These are phyloP conservation scores for Virgularia gustaviana DNA, from an alignment of 92 coral and sea anemone genomes.

Conservation along the genomic window DNA sequence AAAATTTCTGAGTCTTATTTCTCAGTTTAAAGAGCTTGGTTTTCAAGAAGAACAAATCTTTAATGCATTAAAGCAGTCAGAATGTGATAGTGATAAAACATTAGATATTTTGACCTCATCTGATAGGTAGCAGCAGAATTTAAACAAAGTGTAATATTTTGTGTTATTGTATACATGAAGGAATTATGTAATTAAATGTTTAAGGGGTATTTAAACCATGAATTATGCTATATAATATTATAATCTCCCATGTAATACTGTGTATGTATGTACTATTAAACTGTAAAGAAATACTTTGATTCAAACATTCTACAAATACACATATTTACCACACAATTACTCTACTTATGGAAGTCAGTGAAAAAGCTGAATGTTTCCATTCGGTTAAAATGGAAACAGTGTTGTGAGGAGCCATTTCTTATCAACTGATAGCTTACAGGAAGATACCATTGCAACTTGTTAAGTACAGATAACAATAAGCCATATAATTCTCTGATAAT, in stretches of 20 bases:
- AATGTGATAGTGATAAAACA: slow-evolving; percentile 84
- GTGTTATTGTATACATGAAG: background rate
- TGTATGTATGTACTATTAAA: background rate
- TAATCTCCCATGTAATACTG: background rate
- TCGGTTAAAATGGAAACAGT: too few species aligned
- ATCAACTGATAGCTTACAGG: too few species aligned
- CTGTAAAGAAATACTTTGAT: background rate
- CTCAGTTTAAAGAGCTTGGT: slow-evolving; percentile 80
- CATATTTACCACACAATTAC: too few species aligned
- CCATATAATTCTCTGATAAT: too few species aligned
- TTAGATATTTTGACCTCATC: slow-evolving; percentile 71
- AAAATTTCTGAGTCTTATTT: slow-evolving; percentile 67
- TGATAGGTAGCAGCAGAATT: background rate
- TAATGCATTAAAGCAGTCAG: slow-evolving; percentile 77
- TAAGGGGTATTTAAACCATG: too few species aligned
- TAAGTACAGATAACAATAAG: too few species aligned
- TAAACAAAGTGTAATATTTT: background rate
- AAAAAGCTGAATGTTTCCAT: too few species aligned
- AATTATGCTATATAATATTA: too few species aligned
- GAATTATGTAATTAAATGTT: background rate
- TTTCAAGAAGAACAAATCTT: slow-evolving; percentile 77
- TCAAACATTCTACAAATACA: background rate
- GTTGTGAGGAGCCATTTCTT: too few species aligned
- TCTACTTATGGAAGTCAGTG: too few species aligned
- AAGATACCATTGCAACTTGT: too few species aligned